phyloP scores from a whole-genome alignment of 2,888 invertebrate species.

The Elysia crispata region DNA sequence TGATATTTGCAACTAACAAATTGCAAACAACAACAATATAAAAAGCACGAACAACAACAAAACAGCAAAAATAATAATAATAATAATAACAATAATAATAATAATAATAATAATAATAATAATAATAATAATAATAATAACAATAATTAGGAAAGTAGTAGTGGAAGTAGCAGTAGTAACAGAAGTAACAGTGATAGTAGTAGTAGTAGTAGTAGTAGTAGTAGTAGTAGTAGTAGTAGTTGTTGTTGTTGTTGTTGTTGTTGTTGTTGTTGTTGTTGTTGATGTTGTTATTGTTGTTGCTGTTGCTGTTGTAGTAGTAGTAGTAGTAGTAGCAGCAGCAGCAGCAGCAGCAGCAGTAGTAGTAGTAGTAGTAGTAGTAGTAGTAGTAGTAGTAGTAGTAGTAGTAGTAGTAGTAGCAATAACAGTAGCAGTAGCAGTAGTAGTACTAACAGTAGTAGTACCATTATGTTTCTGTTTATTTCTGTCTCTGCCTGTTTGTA shows the following conservation, averaged over 20 bases:
- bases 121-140: too few species aligned
- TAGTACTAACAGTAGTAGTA: slow-evolving; percentile 17
- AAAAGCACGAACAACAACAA: not conserved
- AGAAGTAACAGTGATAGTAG: slow-evolving; percentile 6
- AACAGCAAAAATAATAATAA: too few species aligned
- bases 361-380: slow-evolving; percentile 18
- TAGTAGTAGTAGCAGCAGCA: slow-evolving; percentile 1
- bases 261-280: too few species aligned
- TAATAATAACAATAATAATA: too few species aligned
- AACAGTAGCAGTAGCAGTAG: not conserved
- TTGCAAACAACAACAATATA: too few species aligned
- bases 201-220: slow-evolving; percentile 21
- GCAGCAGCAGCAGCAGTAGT: not conserved
- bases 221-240: slow-evolving; percentile 18
- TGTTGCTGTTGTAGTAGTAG: not conserved
- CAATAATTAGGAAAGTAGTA: too few species aligned
- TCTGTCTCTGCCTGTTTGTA: not conserved
- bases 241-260: not conserved
- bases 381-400: slow-evolving; percentile 23
- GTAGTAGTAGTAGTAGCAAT: slow-evolving; percentile 9
- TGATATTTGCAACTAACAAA: too few species aligned
- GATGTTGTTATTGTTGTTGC: too few species aligned
- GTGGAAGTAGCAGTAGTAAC: too few species aligned
- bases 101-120: too few species aligned
- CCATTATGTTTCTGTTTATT: slow-evolving; percentile 9